A percentile compares a stretch with the other conserved stretches of the same genome.
These are phyloP conservation scores for Lymantria monacha DNA, from an alignment of 2,888 invertebrate genomes.

Conservation along the genomic window DNA sequence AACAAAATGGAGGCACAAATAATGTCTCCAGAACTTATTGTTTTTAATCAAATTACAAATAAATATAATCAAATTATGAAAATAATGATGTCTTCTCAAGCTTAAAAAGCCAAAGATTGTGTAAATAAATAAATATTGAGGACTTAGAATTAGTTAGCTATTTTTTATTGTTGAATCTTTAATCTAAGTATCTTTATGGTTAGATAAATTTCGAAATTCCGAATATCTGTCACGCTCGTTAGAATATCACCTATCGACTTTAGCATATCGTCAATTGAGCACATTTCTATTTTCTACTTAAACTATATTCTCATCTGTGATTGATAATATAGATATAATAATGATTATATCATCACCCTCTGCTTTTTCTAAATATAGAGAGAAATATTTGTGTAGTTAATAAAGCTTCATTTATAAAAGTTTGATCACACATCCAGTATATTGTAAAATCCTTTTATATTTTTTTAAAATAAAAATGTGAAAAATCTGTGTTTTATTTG, in stretches of 20 bases:
- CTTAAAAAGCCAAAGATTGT: conserved; percentile 31
- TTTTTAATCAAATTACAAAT: conserved; percentile 39
- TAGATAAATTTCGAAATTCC: conserved; percentile 19
- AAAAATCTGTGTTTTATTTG: conserved; percentile 64
- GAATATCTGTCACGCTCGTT: conserved; percentile 30
- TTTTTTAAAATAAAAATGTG: conserved; percentile 61
- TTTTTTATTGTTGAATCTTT: conserved; percentile 23
- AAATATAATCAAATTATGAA: conserved; percentile 5
- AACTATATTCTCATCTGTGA: conserved; percentile 28
- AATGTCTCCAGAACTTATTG: conserved; percentile 56
- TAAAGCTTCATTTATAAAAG: conserved; percentile 23
- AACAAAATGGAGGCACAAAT: conserved; percentile 37
- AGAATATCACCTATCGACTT: conserved; percentile 34
- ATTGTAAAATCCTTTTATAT: conserved; percentile 41
- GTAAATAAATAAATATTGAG: conserved; percentile 20
- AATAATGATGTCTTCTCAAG: conserved; percentile 1
- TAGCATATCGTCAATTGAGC: conserved; percentile 33
- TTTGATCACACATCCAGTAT: conserved; percentile 13
- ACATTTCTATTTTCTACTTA: conserved; percentile 26
- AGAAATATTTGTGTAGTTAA: conserved; percentile 24
- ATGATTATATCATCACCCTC: conserved; percentile 9
- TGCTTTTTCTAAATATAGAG: conserved; percentile 21
- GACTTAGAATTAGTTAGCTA: conserved; percentile 16
- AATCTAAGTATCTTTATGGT: too few species aligned
- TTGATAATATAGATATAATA: conserved; percentile 12